A percentile compares a stretch with the other conserved stretches of the same genome.
Conservation (phyloP, 2,888 invertebrate genomes). For the Papilio protenor region DNA sequence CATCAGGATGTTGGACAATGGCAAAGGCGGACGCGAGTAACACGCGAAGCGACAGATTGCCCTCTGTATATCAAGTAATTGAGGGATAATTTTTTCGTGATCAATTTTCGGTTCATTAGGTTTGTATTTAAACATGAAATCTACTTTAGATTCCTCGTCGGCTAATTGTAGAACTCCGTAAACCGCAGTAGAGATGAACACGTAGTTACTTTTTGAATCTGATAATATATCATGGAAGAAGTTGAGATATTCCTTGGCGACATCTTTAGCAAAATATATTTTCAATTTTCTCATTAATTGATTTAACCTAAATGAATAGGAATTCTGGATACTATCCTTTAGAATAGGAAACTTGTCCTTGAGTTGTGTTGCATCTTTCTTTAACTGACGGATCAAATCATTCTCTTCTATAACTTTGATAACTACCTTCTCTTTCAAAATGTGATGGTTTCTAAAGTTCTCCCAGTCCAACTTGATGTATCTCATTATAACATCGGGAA, state of each 20-base stretch:
- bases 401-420: conserved; percentile 45
- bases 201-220: conserved; percentile 30
- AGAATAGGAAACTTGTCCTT: conserved; percentile 43
- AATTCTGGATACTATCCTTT: conserved; percentile 26
- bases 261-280: conserved; percentile 62
- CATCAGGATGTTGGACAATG: conserved; percentile 52
- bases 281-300: conserved; percentile 59
- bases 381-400: conserved; percentile 48
- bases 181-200: conserved; percentile 48
- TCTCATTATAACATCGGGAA: conserved; percentile 56
- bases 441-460: conserved; percentile 45
- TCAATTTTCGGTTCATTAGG: conserved; percentile 60
- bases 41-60: conserved; percentile 60
- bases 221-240: conserved; percentile 53
- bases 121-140: conserved; percentile 58
- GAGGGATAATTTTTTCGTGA: conserved; percentile 51
- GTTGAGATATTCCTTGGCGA: conserved; percentile 55
- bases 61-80: conserved; percentile 55
- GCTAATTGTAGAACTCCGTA: conserved; percentile 60
- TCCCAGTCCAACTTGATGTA: conserved; percentile 54
- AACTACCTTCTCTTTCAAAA: conserved; percentile 45
- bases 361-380: conserved; percentile 48
- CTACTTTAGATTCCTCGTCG: conserved; percentile 51
- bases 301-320: conserved; percentile 48
- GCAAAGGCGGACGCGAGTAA: conserved; percentile 62